phyloP scores from a whole-genome alignment of 2,888 invertebrate species.

The Lepetodrilus schrolli region DNA sequence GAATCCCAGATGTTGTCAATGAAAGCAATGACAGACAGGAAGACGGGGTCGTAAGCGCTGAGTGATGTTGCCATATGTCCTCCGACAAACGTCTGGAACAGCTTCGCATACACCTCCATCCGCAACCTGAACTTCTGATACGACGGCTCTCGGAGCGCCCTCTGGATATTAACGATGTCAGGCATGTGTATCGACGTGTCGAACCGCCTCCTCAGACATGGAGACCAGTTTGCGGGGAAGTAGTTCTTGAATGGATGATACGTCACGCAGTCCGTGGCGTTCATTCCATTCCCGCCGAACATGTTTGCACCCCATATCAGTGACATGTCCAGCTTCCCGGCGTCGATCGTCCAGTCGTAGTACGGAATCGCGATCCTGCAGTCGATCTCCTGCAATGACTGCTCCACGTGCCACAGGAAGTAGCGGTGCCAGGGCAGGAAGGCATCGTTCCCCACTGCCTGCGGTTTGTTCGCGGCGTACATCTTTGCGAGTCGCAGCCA shows the following conservation, averaged over 20 bases:
- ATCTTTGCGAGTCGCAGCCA: constrained; percentile 68
- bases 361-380: constrained; percentile 72
- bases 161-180: constrained; percentile 68
- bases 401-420: constrained; percentile 67
- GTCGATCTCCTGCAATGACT: constrained; percentile 62
- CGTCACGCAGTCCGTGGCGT: constrained; percentile 60
- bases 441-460: constrained; percentile 61
- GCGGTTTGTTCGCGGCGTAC: constrained; percentile 65
- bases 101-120: constrained; percentile 59
- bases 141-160: constrained; percentile 59
- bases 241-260: constrained; percentile 71
- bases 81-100: constrained; percentile 69
- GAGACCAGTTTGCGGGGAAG: constrained; percentile 63
- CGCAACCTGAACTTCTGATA: constrained; percentile 64
- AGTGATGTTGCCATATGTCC: constrained; percentile 70
- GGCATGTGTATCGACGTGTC: constrained; percentile 63
- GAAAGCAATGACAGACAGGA: constrained; percentile 69
- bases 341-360: constrained; percentile 74
- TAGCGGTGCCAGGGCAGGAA: constrained; percentile 73
- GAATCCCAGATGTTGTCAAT: constrained; percentile 71
- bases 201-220: constrained; percentile 69
- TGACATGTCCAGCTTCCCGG: constrained; percentile 63
- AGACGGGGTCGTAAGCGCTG: constrained; percentile 71
- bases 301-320: constrained; percentile 69
- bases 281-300: constrained; percentile 71